Percentiles rank a stretch among this genome's conserved stretches.
Evolutionary conservation across 2,113 vertebrate species (phyloP).

Genomic region (Crotophaga sulcirostris): DNA sequence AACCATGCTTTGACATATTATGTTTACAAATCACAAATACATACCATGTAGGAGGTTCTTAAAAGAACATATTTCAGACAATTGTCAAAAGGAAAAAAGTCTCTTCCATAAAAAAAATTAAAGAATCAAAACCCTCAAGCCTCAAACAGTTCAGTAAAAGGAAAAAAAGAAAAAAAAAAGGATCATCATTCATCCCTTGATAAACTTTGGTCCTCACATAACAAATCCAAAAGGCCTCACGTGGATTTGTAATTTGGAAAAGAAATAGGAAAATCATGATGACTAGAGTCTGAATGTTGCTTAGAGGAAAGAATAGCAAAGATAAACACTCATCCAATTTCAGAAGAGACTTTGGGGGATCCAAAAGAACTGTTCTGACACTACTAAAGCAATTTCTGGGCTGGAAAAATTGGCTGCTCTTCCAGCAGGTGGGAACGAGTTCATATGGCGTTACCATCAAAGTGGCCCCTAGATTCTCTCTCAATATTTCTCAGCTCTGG

Average conservation of each 20-base stretch:
- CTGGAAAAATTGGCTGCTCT: not conserved
- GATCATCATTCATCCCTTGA: not conserved
- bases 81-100: not conserved
- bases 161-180: not conserved
- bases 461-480: not conserved
- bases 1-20: conserved; percentile 53
- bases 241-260: not conserved
- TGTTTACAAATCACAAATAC: conserved; percentile 54
- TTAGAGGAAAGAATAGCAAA: not conserved
- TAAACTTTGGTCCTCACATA: not conserved
- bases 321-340: not conserved
- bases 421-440: not conserved
- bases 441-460: fast-evolving
- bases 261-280: not conserved
- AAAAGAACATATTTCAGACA: conserved; percentile 51
- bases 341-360: not conserved
- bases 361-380: not conserved
- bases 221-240: not conserved
- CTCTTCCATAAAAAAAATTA: not conserved
- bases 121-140: not conserved
- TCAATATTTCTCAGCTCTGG: not conserved
- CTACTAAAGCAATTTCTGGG: not conserved
- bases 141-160: not conserved
- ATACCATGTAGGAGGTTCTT: conserved; percentile 51
- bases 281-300: not conserved